phyloP scores from a whole-genome alignment of 2,113 vertebrate genomes.

The Coptodon bakossiorum region DNA sequence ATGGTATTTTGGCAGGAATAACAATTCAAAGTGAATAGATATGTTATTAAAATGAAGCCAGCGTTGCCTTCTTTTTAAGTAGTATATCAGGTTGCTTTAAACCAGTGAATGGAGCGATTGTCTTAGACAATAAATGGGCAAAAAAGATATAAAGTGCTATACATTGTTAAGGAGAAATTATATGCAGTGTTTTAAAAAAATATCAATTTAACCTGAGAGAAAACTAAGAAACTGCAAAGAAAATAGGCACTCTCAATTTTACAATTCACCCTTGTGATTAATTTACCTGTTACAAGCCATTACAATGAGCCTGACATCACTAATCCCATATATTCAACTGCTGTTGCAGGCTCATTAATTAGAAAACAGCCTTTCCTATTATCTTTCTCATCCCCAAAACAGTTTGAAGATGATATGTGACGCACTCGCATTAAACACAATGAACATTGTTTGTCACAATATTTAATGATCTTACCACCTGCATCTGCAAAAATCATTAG shows the following conservation, averaged over 20 bases:
- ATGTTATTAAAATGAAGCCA: background rate
- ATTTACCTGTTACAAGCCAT: background rate
- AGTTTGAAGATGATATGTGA: slow-evolving; percentile 10
- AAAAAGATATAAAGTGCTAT: background rate
- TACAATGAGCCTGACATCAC: background rate
- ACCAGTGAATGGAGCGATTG: background rate
- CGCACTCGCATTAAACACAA: slow-evolving; percentile 13
- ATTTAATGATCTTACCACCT: slow-evolving; percentile 48
- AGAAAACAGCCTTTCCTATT: slow-evolving; percentile 18
- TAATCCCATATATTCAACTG: background rate
- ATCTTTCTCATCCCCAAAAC: slow-evolving; percentile 20
- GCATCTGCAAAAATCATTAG: slow-evolving; percentile 62
- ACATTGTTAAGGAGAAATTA: background rate
- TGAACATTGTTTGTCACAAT: slow-evolving; percentile 32
- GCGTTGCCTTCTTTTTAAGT: background rate
- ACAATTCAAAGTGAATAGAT: background rate
- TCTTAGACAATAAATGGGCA: background rate
- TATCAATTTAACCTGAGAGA: background rate
- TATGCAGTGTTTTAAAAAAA: background rate
- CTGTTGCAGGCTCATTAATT: slow-evolving; percentile 28
- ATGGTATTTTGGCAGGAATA: background rate
- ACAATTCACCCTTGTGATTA: background rate
- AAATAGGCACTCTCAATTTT: background rate
- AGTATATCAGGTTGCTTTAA: background rate
- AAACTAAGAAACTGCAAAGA: background rate